Evolutionary conservation across 1,140 invertebrate species (phyloP).

Genomic region (Leguminivora glycinivorella): DNA sequence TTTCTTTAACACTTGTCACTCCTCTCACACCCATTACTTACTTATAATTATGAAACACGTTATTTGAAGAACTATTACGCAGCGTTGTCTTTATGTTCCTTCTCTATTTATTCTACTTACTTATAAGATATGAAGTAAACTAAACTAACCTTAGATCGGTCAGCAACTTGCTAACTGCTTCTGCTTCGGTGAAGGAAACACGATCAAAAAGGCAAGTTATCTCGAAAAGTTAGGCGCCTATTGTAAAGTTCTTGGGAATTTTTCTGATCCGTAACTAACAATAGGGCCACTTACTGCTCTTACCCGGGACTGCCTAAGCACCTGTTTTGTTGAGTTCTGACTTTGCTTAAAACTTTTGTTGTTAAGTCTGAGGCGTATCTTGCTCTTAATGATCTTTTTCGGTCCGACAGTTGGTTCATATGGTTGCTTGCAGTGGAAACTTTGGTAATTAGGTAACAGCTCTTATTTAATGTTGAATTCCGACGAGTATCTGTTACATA

Average conservation of each 20-base stretch:
- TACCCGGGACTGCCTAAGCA: background rate
- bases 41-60: too few species aligned
- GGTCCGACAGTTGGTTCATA: background rate
- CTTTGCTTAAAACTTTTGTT: background rate
- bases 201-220: background rate
- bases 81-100: background rate
- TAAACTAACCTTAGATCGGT: background rate
- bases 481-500: too few species aligned
- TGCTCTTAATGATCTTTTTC: background rate
- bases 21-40: too few species aligned
- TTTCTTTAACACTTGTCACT: too few species aligned
- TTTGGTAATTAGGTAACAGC: too few species aligned
- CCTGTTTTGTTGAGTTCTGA: background rate
- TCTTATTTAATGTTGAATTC: too few species aligned
- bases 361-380: background rate
- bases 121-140: background rate
- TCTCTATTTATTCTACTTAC: background rate
- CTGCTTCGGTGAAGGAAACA: background rate
- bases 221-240: conserved; percentile 5
- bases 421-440: too few species aligned
- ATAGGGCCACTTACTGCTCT: conserved; percentile 1
- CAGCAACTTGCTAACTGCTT: background rate
- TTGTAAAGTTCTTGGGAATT: conserved; percentile 4
- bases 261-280: conserved; percentile 4
- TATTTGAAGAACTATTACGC: background rate